These are phyloP conservation scores for Bombus ignitus DNA, from an alignment of 1,140 invertebrate species.

Conservation along the genomic window DNA sequence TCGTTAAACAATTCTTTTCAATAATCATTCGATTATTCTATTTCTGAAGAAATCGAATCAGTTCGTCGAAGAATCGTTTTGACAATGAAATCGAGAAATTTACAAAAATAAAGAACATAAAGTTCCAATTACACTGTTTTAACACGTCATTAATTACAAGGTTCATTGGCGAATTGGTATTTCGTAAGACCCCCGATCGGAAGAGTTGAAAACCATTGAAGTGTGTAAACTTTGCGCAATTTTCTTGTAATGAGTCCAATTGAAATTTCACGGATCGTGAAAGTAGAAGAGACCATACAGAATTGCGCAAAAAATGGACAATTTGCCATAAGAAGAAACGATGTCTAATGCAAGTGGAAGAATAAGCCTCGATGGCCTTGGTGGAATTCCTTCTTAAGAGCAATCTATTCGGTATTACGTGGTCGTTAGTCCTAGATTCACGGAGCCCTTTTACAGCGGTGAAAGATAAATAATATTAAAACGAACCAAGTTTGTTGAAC, in stretches of 20 bases:
- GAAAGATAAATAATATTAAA: not conserved
- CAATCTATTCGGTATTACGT: not conserved
- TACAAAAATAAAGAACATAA: too few species aligned
- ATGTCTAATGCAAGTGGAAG: not conserved
- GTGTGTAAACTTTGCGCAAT: too few species aligned
- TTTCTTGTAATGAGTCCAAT: not conserved
- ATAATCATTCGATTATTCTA: not conserved
- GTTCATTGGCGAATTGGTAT: not conserved
- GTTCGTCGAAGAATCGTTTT: too few species aligned
- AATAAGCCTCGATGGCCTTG: not conserved
- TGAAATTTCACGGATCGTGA: too few species aligned
- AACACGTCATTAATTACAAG: not conserved
- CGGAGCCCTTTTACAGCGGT: not conserved
- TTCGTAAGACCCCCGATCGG: not conserved
- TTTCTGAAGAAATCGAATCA: not conserved
- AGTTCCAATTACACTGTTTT: too few species aligned
- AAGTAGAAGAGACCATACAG: too few species aligned
- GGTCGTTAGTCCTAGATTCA: not conserved
- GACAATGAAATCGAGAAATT: too few species aligned
- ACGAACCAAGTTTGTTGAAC: not conserved
- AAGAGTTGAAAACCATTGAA: not conserved
- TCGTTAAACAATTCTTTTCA: not conserved
- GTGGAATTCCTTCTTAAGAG: conserved; percentile 1
- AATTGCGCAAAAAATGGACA: not conserved
- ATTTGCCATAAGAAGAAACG: not conserved